These are phyloP conservation scores for Reticulitermes speratus DNA, from an alignment of 1,140 invertebrate genomes.

Conservation along the genomic window DNA sequence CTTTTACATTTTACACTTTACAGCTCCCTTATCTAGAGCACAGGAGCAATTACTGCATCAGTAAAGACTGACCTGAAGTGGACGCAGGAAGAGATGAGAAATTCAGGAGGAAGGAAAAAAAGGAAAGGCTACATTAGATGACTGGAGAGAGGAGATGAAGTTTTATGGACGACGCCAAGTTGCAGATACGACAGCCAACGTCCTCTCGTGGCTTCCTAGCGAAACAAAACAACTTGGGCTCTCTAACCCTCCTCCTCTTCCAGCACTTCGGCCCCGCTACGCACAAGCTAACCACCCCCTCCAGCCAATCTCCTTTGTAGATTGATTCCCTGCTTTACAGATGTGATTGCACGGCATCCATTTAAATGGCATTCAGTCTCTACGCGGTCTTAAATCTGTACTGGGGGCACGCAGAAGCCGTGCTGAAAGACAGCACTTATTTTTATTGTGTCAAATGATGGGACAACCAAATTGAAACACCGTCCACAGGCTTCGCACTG, in stretches of 20 bases:
- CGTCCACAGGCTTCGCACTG: neutral
- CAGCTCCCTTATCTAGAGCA: neutral
- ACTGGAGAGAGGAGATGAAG: neutral
- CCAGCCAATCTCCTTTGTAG: neutral
- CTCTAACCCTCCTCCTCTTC: neutral
- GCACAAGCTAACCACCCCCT: neutral
- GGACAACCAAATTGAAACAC: too few species aligned
- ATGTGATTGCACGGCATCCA: constrained; percentile 22
- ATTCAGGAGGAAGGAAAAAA: neutral
- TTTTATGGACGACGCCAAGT: neutral
- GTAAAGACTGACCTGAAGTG: neutral
- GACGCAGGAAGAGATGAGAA: neutral
- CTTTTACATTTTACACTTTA: too few species aligned
- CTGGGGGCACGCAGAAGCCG: neutral
- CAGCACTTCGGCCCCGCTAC: neutral
- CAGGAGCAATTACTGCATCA: neutral
- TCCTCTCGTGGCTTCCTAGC: constrained; percentile 1
- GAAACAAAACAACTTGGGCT: constrained; percentile 22
- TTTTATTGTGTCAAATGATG: neutral
- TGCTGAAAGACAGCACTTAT: neutral
- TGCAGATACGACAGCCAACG: constrained; percentile 14
- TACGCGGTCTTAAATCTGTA: constrained; percentile 1
- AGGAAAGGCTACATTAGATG: neutral
- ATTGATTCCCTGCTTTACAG: constrained; percentile 19
- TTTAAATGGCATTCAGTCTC: neutral